Conservation (phyloP, 2,113 vertebrate genomes). For the Acrocephalus kingi region DNA sequence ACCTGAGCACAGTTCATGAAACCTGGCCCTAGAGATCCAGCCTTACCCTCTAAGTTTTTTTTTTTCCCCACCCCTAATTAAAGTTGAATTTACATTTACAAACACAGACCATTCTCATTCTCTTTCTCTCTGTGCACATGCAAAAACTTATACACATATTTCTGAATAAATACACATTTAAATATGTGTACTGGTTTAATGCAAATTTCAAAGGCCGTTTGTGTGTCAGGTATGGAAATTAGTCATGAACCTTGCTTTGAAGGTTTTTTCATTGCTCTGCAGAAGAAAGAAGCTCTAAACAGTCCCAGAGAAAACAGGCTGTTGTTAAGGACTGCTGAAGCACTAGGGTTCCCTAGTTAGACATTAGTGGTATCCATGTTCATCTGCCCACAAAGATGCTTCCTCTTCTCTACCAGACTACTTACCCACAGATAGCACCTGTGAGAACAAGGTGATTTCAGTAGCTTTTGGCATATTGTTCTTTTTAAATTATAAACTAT, state of each 20-base stretch:
- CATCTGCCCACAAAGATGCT: neutral
- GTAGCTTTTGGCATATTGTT: neutral
- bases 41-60: neutral
- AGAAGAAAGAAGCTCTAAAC: conserved; percentile 19
- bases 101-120: neutral
- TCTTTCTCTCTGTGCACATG: neutral
- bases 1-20: neutral
- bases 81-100: neutral
- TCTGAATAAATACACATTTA: neutral
- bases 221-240: neutral
- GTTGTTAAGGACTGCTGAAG: neutral
- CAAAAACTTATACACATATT: neutral
- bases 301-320: neutral
- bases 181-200: neutral
- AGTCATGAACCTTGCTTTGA: conserved; percentile 23
- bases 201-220: neutral
- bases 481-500: neutral
- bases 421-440: neutral
- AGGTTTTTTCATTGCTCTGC: conserved; percentile 4
- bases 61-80: rapidly evolving
- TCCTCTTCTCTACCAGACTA: neutral
- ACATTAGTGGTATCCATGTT: neutral
- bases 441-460: neutral
- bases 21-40: neutral
- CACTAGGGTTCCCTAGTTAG: neutral